A percentile compares a stretch with the other conserved stretches of the same genome.
Evolutionary conservation across 2,797 vertebrate genomes (phyloP).

Genomic region (Sebastes melanostomus): DNA sequence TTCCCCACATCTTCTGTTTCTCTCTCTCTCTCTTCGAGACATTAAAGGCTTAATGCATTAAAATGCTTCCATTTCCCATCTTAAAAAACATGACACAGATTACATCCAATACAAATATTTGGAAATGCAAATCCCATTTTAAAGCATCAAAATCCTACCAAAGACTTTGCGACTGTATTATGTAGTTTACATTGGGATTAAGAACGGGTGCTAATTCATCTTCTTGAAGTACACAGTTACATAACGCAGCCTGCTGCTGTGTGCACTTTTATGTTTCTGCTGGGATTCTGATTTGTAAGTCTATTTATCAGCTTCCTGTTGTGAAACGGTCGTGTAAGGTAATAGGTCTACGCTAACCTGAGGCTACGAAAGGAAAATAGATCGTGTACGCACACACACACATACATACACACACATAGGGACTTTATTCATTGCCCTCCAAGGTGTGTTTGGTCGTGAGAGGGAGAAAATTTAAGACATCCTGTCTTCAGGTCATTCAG

Average conservation of each 20-base stretch:
- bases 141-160: not conserved
- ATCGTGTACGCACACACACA: not conserved
- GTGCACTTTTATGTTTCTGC: not conserved
- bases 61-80: not conserved
- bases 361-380: constrained; percentile 4
- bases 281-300: not conserved
- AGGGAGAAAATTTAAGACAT: not conserved
- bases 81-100: not conserved
- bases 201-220: not conserved
- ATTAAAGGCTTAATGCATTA: not conserved
- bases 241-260: not conserved
- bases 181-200: not conserved
- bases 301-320: constrained; percentile 17
- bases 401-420: not conserved
- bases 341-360: constrained; percentile 11
- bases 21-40: not conserved
- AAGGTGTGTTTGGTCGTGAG: not conserved
- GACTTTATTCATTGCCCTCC: constrained; percentile 9
- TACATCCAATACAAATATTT: not conserved
- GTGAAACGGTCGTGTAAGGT: constrained; percentile 11
- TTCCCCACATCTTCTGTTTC: not conserved
- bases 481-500: constrained; percentile 16
- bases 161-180: not conserved
- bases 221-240: not conserved
- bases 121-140: not conserved